A percentile compares a stretch with the other conserved stretches of the same genome.
These are phyloP conservation scores for Himantopus leucocephalus DNA, from an alignment of 2,113 vertebrate genomes.

Conservation along the genomic window DNA sequence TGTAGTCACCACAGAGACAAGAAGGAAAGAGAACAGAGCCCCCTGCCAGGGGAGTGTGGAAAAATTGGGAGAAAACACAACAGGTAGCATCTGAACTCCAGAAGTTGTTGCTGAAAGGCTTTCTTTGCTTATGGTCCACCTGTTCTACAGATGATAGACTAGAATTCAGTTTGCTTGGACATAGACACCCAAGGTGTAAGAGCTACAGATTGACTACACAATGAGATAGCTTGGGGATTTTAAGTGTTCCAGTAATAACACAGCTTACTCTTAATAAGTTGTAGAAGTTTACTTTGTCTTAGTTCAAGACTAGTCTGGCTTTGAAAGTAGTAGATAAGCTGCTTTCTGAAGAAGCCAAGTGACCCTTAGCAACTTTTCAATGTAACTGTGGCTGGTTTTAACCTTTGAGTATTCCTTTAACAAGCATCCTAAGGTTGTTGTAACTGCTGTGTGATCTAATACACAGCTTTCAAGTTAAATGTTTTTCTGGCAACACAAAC, in stretches of 20 bases:
- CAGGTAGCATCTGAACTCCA: neutral
- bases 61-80: neutral
- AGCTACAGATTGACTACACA: neutral
- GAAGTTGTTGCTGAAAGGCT: neutral
- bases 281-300: neutral
- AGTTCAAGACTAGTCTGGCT: neutral
- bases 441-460: neutral
- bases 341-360: neutral
- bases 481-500: neutral
- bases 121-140: neutral
- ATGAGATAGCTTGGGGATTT: neutral
- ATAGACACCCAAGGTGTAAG: neutral
- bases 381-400: neutral
- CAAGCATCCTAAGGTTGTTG: neutral
- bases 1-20: neutral
- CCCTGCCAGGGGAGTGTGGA: neutral
- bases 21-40: neutral
- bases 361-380: neutral
- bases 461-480: neutral
- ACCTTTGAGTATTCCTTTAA: neutral
- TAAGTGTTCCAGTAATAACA: neutral
- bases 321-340: neutral
- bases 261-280: neutral
- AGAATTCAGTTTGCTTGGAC: neutral
- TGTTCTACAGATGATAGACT: neutral